Conservation (phyloP, 1,140 invertebrate species). For the Globodera rostochiensis region DNA sequence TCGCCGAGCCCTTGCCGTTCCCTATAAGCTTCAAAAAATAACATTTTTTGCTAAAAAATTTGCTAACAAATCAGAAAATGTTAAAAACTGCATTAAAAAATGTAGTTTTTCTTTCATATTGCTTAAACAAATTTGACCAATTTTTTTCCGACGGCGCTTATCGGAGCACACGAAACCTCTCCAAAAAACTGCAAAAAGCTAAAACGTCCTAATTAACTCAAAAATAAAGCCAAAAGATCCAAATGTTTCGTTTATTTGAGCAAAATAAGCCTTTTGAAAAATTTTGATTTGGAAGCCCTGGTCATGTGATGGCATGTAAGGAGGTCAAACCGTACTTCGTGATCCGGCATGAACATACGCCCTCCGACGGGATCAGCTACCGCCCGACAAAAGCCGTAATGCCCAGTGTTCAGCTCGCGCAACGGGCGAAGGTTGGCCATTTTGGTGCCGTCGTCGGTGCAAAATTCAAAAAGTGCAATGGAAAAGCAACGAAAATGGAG, state of each 20-base stretch:
- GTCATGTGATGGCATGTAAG: background rate
- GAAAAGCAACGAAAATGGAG: constrained; percentile 24
- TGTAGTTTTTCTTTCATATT: no score
- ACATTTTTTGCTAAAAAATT: no score
- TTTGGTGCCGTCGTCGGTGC: background rate
- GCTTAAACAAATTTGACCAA: no score
- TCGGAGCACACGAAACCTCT: no score
- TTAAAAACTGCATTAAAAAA: no score
- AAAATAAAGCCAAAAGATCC: background rate
- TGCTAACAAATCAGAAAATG: no score
- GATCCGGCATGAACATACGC: constrained; percentile 22
- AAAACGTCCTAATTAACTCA: no score
- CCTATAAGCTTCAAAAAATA: no score
- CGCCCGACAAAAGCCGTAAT: constrained; percentile 27
- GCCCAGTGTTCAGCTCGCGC: constrained; percentile 12
- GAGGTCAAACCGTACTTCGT: background rate
- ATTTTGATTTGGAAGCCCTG: background rate
- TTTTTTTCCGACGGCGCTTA: no score
- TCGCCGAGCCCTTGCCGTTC: no score
- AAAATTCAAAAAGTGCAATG: constrained; percentile 11
- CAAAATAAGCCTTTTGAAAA: background rate
- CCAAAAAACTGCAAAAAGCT: no score
- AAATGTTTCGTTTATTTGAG: background rate
- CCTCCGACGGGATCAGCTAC: constrained; percentile 3
- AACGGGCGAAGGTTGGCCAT: background rate